Evolutionary conservation across 37 sponge, comb jelly and placozoan genomes (phyloP), one percentile per base, ranked within the genome.

Genomic region (Oopsacas minuta): DNA sequence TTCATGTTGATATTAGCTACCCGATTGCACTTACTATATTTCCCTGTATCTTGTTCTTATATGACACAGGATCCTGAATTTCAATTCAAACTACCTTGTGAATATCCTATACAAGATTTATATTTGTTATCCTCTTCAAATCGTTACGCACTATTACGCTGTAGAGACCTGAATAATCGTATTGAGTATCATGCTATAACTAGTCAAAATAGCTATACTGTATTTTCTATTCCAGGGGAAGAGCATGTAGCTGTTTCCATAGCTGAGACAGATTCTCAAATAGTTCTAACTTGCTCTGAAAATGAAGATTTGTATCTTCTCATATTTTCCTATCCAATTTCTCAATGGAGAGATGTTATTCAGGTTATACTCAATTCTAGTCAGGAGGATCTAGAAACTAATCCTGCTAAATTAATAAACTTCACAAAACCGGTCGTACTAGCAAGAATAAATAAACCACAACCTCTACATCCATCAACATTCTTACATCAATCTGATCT

Each of bases 1-100:
- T 32, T 5, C 28, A 61, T 61, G 75, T 61, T 61, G 75, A 5
- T 12, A 61, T 3, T 61, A 34, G 75, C 75, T 5, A 61, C 20
- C 75, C 20, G 75, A 61, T 7, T 12, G 30, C 75, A 61, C 75
- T n/a, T 61, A n/a, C 75, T 61, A n/a, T 61, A 61, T n/a, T 61
- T 61, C 75, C 75, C 75, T 25, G 75, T 61, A 20, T 61, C 75
- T n/a, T 61, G 75, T n/a, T 61, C 75, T 34, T 61, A 61, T 34
- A 5, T 32, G 22, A 12, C 75, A 3, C 28, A 61, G 75, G 75
- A 61, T 25, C 75, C 75, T 3, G 22, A 25, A 20, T 61, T 61
- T 34, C 75, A 61, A n/a, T n/a, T 32, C 75, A 61, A 61, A 61
- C 75, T 61, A 5, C 75, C 75, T n/a, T 25, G 3, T 25, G 75